Percentiles rank a stretch among this genome's conserved stretches.
Conservation (phyloP, 2,888 invertebrate genomes). For the Caenorhabditis parvicauda region DNA sequence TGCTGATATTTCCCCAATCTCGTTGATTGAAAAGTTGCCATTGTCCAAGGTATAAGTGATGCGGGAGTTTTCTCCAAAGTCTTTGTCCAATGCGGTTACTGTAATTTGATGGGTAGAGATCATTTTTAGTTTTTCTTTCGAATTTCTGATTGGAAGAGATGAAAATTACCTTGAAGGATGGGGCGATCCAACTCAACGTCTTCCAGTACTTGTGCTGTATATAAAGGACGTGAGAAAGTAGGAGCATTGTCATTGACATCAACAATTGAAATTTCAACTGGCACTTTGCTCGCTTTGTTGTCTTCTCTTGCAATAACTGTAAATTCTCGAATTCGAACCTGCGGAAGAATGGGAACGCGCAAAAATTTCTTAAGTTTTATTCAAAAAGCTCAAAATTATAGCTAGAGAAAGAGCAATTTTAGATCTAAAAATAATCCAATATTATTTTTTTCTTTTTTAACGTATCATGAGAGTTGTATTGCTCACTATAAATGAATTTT, state of each 20-base stretch:
- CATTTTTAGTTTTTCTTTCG: neutral
- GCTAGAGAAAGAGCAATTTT: no score
- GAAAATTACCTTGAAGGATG: constrained; percentile 74
- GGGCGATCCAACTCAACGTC: constrained; percentile 87
- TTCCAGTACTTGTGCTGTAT: constrained; percentile 92
- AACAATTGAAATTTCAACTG: constrained; percentile 37
- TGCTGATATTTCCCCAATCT: constrained; percentile 88
- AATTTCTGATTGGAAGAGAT: neutral
- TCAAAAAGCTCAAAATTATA: no score
- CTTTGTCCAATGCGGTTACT: constrained; percentile 65
- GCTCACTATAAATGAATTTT: no score
- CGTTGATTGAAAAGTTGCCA: constrained; percentile 91
- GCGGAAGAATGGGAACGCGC: no score
- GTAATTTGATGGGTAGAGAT: constrained; percentile 3
- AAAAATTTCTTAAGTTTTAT: no score
- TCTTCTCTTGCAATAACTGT: constrained; percentile 85
- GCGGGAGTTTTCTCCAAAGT: constrained; percentile 92
- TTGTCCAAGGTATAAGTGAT: constrained; percentile 87
- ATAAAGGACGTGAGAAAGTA: constrained; percentile 75
- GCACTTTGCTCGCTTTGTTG: constrained; percentile 76
- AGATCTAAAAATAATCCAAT: no score
- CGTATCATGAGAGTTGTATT: no score
- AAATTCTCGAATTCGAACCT: no score
- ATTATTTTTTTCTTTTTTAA: no score
- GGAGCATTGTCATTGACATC: constrained; percentile 62